These are phyloP conservation scores for Erynnis tages DNA, from an alignment of 2,888 invertebrate species.

Conservation along the genomic window DNA sequence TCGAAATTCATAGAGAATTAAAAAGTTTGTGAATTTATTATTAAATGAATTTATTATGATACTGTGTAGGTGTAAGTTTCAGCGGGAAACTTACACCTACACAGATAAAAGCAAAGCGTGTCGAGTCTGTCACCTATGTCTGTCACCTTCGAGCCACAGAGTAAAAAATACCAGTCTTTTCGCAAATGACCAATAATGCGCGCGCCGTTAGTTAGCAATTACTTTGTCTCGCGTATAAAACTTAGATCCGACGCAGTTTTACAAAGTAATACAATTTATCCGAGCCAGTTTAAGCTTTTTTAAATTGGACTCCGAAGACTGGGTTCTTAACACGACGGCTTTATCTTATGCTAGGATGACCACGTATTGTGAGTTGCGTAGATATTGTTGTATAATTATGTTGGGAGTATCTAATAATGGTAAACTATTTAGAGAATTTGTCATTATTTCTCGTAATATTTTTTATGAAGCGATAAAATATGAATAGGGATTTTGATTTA, in stretches of 20 bases:
- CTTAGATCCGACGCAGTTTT: slow-evolving; percentile 21
- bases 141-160: slow-evolving; percentile 9
- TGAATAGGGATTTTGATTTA: too few species aligned
- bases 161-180: slow-evolving; percentile 10
- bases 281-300: slow-evolving; percentile 20
- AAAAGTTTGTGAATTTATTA: too few species aligned
- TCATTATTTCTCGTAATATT: too few species aligned
- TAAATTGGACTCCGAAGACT: slow-evolving; percentile 10
- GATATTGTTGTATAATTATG: too few species aligned
- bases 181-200: slow-evolving; percentile 25
- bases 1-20: too few species aligned
- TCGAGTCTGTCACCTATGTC: not conserved
- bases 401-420: too few species aligned
- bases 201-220: slow-evolving; percentile 20
- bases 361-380: not conserved
- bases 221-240: slow-evolving; percentile 14
- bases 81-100: too few species aligned
- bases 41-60: too few species aligned
- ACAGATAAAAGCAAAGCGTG: slow-evolving; percentile 13
- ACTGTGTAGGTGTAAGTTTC: too few species aligned
- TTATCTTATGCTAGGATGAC: slow-evolving; percentile 3
- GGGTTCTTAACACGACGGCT: slow-evolving; percentile 10
- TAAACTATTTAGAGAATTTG: too few species aligned
- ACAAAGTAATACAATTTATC: slow-evolving; percentile 25
- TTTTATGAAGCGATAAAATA: too few species aligned